A percentile compares a stretch with the other conserved stretches of the same genome.
These are phyloP conservation scores for Diadophis punctatus DNA, from an alignment of 2,113 vertebrate genomes.

Conservation along the genomic window DNA sequence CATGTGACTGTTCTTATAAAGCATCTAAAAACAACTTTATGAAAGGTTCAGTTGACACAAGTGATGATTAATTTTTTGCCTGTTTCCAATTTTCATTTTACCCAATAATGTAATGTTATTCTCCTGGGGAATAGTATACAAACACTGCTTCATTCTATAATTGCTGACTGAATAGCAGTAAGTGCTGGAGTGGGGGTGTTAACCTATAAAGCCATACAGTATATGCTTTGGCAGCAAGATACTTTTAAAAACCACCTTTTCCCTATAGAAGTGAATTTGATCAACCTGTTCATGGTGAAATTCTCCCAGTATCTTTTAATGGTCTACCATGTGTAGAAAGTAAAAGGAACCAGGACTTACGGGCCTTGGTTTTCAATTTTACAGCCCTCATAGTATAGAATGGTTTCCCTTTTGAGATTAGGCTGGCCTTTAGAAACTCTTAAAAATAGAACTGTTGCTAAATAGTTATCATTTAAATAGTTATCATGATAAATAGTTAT, in stretches of 20 bases:
- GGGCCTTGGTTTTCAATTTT: background rate
- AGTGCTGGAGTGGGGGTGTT: background rate
- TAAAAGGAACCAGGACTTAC: background rate
- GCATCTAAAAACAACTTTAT: background rate
- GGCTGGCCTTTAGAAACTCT: background rate
- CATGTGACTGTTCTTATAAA: background rate
- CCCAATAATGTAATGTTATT: background rate
- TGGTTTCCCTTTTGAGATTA: background rate
- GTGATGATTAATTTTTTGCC: background rate
- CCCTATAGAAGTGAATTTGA: background rate
- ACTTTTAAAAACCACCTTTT: background rate
- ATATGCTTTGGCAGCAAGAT: background rate
- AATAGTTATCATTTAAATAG: background rate
- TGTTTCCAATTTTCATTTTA: background rate
- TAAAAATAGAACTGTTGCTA: background rate
- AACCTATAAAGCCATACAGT: background rate
- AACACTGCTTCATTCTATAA: background rate
- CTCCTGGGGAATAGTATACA: background rate
- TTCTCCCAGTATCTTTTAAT: background rate
- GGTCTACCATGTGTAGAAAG: background rate
- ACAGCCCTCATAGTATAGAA: background rate
- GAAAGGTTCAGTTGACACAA: background rate
- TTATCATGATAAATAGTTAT: background rate
- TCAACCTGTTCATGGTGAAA: background rate
- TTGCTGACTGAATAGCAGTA: background rate